phyloP scores from a whole-genome alignment of 2,113 vertebrate species.

The Origma solitaria region DNA sequence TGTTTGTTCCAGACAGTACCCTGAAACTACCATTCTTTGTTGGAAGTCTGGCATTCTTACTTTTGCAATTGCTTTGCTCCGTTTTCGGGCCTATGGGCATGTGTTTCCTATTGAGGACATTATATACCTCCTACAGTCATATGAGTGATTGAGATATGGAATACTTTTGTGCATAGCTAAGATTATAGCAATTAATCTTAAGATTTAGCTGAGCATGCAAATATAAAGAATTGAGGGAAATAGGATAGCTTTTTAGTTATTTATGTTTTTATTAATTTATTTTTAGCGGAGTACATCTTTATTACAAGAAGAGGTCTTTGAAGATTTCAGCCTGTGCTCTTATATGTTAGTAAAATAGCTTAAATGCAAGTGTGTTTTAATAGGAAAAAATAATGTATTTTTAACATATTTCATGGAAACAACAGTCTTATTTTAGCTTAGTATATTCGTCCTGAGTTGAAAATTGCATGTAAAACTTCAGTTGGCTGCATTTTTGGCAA shows the following conservation, averaged over 20 bases:
- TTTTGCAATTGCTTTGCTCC: background rate
- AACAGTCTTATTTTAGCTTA: background rate
- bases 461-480: background rate
- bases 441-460: background rate
- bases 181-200: background rate
- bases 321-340: background rate
- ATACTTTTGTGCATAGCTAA: background rate
- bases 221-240: background rate
- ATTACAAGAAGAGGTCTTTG: fast-evolving
- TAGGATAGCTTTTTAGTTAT: background rate
- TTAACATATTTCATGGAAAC: background rate
- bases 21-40: background rate
- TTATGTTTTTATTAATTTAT: background rate
- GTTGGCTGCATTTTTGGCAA: background rate
- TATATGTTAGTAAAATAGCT: background rate
- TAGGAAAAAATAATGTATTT: background rate
- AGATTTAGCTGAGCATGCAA: background rate
- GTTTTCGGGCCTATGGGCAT: background rate
- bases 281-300: background rate
- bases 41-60: background rate
- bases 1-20: background rate
- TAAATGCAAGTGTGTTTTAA: background rate
- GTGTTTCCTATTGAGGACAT: background rate
- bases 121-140: background rate
- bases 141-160: background rate